A percentile compares a stretch with the other conserved stretches of the same genome.
Conservation (phyloP, 1,140 invertebrate genomes). For the Proctacanthus coquilletti region DNA sequence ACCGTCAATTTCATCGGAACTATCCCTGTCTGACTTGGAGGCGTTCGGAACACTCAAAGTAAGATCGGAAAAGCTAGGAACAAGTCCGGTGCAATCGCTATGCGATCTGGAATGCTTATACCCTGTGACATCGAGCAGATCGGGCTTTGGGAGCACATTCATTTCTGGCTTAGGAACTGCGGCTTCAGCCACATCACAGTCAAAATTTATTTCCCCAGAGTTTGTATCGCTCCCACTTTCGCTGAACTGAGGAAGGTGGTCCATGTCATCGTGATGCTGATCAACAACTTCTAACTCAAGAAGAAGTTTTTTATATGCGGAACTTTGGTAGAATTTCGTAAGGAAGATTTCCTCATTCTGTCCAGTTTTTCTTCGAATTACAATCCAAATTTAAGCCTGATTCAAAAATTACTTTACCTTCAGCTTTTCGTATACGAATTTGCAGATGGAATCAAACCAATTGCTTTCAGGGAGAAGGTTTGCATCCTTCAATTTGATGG, state of each 20-base stretch:
- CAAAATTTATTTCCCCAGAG: constrained; percentile 5
- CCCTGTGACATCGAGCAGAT: background rate
- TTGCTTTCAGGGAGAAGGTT: background rate
- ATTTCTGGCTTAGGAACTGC: background rate
- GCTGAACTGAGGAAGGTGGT: no score
- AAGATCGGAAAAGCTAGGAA: constrained; percentile 2
- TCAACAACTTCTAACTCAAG: constrained; percentile 3
- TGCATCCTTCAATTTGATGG: constrained; percentile 6
- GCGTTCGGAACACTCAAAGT: no score
- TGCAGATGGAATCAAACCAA: constrained; percentile 8
- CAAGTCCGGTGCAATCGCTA: constrained; percentile 5
- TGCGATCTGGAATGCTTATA: constrained; percentile 5
- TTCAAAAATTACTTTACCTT: constrained; percentile 2
- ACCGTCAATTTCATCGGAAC: background rate
- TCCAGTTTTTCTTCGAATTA: background rate
- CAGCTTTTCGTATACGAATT: constrained; percentile 8
- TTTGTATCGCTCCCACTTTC: constrained; percentile 6
- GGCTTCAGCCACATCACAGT: constrained; percentile 4
- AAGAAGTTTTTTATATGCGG: constrained; percentile 6
- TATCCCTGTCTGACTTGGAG: background rate
- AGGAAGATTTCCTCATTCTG: constrained; percentile 8
- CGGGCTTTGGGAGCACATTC: background rate
- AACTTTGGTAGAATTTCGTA: constrained; percentile 5
- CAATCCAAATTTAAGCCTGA: background rate
- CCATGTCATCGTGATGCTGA: background rate